phyloP scores from a whole-genome alignment of 2,797 vertebrate genomes.

The Chaetophractus vellerosus region DNA sequence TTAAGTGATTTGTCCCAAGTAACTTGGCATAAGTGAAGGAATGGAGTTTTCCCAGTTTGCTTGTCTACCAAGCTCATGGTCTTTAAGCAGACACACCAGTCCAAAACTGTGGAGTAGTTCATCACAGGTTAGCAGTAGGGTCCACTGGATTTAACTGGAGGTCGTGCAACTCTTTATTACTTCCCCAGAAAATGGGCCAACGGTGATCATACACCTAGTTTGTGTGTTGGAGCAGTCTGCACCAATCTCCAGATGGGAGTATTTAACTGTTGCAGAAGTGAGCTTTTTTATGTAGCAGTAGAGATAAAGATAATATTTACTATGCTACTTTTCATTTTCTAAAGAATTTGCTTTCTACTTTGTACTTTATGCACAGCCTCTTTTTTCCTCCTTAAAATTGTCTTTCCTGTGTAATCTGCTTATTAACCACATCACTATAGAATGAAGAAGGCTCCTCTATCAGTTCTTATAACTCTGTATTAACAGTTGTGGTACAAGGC shows the following conservation, averaged over 20 bases:
- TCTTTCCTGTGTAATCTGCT: constrained; percentile 13
- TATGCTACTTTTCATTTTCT: constrained; percentile 10
- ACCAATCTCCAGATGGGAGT: background rate
- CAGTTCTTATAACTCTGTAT: background rate
- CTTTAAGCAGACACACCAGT: background rate
- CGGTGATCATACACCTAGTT: background rate
- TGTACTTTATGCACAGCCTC: background rate
- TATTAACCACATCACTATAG: background rate
- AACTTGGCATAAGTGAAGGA: background rate
- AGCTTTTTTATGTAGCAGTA: constrained; percentile 2
- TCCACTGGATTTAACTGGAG: background rate
- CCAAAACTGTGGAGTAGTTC: background rate
- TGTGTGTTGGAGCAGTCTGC: background rate
- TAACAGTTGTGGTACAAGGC: background rate
- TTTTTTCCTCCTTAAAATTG: constrained; percentile 3
- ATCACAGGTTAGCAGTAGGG: background rate
- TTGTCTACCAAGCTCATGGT: background rate
- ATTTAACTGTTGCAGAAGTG: background rate
- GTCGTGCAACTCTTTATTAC: background rate
- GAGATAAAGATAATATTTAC: background rate
- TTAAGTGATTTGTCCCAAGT: constrained; percentile 17
- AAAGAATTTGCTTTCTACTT: constrained; percentile 38
- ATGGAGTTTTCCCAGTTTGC: constrained; percentile 56
- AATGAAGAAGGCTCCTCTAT: background rate
- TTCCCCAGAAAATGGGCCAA: background rate